Evolutionary conservation across 2,797 vertebrate genomes (phyloP).

Genomic region (Calcarius lapponicus): DNA sequence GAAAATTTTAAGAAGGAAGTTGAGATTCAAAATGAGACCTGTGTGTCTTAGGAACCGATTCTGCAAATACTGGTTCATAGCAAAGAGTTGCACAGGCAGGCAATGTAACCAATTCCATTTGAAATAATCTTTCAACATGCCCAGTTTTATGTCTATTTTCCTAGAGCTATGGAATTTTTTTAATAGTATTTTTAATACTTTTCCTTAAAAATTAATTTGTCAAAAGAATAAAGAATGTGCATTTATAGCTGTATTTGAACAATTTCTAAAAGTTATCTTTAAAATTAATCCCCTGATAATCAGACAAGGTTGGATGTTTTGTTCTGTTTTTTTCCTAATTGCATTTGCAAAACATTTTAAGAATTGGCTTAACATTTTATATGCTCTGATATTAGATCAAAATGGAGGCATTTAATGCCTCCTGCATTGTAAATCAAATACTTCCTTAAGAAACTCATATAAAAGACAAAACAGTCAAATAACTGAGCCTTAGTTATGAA

Average conservation of each 20-base stretch:
- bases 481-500: slow-evolving; percentile 41
- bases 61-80: not conserved
- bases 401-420: not conserved
- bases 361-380: not conserved
- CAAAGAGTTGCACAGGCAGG: not conserved
- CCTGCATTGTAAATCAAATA: not conserved
- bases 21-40: not conserved
- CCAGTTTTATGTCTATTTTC: not conserved
- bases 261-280: not conserved
- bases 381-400: not conserved
- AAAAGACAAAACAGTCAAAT: slow-evolving; percentile 19
- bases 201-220: not conserved
- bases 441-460: slow-evolving; percentile 33
- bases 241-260: not conserved
- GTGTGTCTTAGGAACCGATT: not conserved
- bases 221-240: not conserved
- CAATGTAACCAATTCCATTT: not conserved
- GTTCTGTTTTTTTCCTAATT: not conserved
- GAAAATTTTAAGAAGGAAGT: slow-evolving; percentile 19
- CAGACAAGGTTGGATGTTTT: not conserved
- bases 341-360: not conserved
- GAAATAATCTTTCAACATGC: not conserved
- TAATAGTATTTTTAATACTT: not conserved
- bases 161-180: not conserved
- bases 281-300: not conserved